Evolutionary conservation across 2,888 invertebrate species (phyloP).

Genomic region (Acronicta leporina): DNA sequence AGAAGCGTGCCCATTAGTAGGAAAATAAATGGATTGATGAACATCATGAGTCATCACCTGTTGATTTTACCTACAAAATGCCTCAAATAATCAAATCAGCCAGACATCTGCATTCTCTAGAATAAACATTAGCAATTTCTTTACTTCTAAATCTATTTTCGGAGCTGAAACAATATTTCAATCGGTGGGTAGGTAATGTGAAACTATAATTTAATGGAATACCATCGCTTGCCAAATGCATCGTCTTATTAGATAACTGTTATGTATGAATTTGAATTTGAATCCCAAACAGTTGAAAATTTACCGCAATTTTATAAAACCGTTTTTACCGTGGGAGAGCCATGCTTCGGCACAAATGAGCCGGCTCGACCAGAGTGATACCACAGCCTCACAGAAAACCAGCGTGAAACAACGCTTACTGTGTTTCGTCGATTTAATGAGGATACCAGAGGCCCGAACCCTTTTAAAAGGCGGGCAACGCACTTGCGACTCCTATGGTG

Average conservation of each 20-base stretch:
- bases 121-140: conserved; percentile 31
- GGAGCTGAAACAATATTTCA: conserved; percentile 25
- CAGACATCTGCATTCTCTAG: conserved; percentile 16
- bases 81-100: conserved; percentile 13
- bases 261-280: too few relatives aligned
- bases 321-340: too few relatives aligned
- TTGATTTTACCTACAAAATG: not conserved
- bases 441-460: too few relatives aligned
- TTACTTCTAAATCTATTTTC: conserved; percentile 36
- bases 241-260: conserved; percentile 13
- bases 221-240: conserved; percentile 43
- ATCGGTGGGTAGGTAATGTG: conserved; percentile 32
- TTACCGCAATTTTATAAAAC: conserved; percentile 13
- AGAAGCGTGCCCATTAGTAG: too few relatives aligned
- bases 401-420: too few relatives aligned
- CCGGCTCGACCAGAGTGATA: too few relatives aligned
- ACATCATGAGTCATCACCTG: not conserved
- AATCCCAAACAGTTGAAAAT: conserved; percentile 17
- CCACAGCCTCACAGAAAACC: too few relatives aligned
- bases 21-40: too few relatives aligned
- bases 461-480: too few relatives aligned
- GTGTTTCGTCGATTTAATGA: too few relatives aligned
- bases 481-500: too few relatives aligned
- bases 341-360: too few relatives aligned
- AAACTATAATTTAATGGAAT: conserved; percentile 45